Conservation (phyloP, 1,140 invertebrate genomes). For the Drosophila sulfurigaster region DNA sequence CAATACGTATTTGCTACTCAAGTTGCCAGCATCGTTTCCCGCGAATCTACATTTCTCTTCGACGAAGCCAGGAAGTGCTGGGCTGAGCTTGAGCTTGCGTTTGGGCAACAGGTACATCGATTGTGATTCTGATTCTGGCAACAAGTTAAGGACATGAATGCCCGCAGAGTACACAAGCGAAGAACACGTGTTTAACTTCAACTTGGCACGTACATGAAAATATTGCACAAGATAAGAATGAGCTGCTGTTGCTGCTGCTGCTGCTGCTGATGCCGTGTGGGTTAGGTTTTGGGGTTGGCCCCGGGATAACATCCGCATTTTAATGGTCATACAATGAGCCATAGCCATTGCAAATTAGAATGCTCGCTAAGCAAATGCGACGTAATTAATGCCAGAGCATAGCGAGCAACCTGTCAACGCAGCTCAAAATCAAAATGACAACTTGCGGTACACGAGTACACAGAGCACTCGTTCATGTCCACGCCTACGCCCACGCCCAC, state of each 20-base stretch:
- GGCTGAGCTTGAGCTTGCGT: not conserved
- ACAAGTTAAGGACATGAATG: conserved; percentile 69
- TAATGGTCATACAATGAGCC: conserved; percentile 23
- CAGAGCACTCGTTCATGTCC: conserved; percentile 26
- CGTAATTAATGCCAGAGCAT: conserved; percentile 68
- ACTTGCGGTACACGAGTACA: conserved; percentile 46
- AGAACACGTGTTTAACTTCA: conserved; percentile 69
- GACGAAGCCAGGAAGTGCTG: conserved; percentile 27
- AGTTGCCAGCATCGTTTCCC: conserved; percentile 67
- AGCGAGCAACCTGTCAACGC: conserved; percentile 62
- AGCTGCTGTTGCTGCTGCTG: conserved; percentile 17
- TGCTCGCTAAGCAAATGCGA: conserved; percentile 57
- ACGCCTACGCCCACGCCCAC: conserved; percentile 43
- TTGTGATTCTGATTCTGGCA: conserved; percentile 46
- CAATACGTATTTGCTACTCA: conserved; percentile 57
- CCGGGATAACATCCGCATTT: conserved; percentile 67
- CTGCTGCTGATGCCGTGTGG: conserved; percentile 43
- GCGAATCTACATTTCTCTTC: conserved; percentile 74
- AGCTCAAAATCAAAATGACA: conserved; percentile 71
- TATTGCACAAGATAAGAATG: conserved; percentile 76
- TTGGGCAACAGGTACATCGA: conserved; percentile 36
- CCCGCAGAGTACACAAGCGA: conserved; percentile 68
- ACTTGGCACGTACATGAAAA: conserved; percentile 78
- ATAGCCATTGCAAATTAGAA: conserved; percentile 50
- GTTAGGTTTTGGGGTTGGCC: conserved; percentile 41